phyloP scores from a whole-genome alignment of 1,140 invertebrate genomes.

The Cardiocondyla obscurior region DNA sequence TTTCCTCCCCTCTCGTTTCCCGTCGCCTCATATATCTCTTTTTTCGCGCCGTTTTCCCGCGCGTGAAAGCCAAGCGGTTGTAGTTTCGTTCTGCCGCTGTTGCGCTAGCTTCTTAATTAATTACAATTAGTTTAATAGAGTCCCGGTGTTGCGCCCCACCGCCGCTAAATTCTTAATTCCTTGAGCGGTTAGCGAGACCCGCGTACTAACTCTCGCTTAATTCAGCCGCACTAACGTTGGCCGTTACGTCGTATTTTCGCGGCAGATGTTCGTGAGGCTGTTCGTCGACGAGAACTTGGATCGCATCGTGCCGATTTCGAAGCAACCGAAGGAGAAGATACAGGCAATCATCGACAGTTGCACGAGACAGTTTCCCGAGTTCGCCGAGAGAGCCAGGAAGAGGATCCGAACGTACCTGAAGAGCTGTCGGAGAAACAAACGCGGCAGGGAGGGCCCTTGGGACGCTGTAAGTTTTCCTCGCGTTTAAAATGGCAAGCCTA shows the following conservation, averaged over 20 bases:
- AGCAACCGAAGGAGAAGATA: constrained; percentile 99
- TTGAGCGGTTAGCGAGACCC: constrained; percentile 56
- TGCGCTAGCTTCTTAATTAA: constrained; percentile 78
- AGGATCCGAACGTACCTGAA: constrained; percentile 97
- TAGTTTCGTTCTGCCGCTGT: constrained; percentile 35
- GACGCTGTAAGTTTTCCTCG: constrained; percentile 86
- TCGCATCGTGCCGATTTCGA: constrained; percentile 97
- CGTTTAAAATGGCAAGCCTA: not conserved
- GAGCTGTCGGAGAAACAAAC: constrained; percentile 96
- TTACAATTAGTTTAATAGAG: constrained; percentile 83
- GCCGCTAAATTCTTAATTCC: constrained; percentile 79
- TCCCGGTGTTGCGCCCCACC: constrained; percentile 64
- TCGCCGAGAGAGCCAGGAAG: constrained; percentile 96
- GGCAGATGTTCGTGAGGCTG: constrained; percentile 97
- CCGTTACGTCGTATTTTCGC: constrained; percentile 68
- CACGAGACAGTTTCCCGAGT: constrained; percentile 98
- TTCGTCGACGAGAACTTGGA: constrained; percentile 99
- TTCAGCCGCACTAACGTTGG: constrained; percentile 64
- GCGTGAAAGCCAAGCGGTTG: constrained; percentile 24
- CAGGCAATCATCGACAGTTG: constrained; percentile 99
- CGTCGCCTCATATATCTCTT: constrained; percentile 18
- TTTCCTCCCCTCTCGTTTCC: not conserved
- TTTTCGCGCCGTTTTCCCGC: constrained; percentile 15
- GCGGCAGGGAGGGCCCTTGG: constrained; percentile 92
- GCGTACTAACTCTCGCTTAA: constrained; percentile 62